A percentile compares a stretch with the other conserved stretches of the same genome.
These are phyloP conservation scores for Drosophila koepferae DNA, from an alignment of 2,888 invertebrate species.

Conservation along the genomic window DNA sequence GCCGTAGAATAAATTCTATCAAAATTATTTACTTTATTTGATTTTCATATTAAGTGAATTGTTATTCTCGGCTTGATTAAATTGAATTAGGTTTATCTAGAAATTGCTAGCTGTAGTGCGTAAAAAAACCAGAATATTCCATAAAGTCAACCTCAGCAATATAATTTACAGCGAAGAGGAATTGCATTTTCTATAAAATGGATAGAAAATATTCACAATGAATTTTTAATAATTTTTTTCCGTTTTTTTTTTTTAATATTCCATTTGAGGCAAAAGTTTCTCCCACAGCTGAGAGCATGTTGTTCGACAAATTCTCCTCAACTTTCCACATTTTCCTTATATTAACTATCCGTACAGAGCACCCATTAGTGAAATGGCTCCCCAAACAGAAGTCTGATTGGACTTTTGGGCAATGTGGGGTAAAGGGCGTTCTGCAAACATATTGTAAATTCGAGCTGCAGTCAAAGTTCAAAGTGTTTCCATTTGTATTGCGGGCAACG, in stretches of 20 bases:
- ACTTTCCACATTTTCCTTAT: constrained; percentile 2
- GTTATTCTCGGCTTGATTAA: neutral
- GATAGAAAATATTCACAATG: neutral
- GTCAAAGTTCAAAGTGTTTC: constrained; percentile 70
- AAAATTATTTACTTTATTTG: constrained; percentile 11
- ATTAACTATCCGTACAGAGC: neutral
- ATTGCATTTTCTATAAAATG: neutral
- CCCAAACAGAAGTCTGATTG: constrained; percentile 32
- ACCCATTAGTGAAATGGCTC: constrained; percentile 37
- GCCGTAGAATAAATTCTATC: neutral
- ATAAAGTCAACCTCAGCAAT: neutral
- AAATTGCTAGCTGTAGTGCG: constrained; percentile 1
- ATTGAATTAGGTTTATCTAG: constrained; percentile 1
- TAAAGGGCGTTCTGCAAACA: constrained; percentile 2
- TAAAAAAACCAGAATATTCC: neutral
- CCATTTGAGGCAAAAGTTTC: neutral
- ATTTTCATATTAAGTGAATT: constrained; percentile 2
- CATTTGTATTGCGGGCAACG: constrained; percentile 44
- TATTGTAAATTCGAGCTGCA: constrained; percentile 46
- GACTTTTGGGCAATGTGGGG: constrained; percentile 2
- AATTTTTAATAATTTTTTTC: neutral
- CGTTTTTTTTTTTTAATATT: neutral
- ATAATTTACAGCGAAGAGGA: neutral
- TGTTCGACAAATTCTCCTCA: neutral
- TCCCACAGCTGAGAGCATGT: neutral